Conservation (phyloP, 2,888 invertebrate species). For the Gryllus longicercus region DNA sequence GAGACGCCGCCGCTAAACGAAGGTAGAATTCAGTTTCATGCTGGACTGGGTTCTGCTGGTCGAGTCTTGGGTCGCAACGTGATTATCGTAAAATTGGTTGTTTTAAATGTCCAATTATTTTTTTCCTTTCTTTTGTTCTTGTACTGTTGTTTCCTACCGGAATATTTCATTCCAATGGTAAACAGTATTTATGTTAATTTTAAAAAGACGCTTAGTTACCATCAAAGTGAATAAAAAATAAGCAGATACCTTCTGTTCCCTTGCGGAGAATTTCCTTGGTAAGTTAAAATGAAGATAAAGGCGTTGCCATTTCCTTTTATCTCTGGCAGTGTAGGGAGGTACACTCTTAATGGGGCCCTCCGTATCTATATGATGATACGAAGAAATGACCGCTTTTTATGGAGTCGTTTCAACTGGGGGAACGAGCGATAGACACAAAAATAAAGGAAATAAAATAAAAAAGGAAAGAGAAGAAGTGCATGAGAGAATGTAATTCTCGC, state of each 20-base stretch:
- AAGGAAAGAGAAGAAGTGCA: constrained; percentile 20
- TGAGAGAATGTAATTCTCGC: constrained; percentile 20
- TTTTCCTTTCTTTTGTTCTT: too few species aligned
- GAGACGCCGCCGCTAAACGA: too few species aligned
- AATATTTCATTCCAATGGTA: not conserved
- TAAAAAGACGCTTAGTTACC: not conserved
- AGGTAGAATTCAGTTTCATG: too few species aligned
- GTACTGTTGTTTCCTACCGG: too few species aligned
- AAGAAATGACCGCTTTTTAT: constrained; percentile 31
- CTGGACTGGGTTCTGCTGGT: too few species aligned
- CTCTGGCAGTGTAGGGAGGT: constrained; percentile 18
- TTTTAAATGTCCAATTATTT: too few species aligned
- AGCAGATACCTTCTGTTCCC: constrained; percentile 20
- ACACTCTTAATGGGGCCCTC: constrained; percentile 18
- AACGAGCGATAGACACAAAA: constrained; percentile 27
- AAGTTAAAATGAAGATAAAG: constrained; percentile 22
- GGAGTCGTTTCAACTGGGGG: constrained; percentile 26
- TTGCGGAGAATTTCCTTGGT: constrained; percentile 20
- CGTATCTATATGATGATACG: constrained; percentile 24
- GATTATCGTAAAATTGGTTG: too few species aligned
- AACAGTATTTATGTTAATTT: not conserved
- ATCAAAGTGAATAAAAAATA: constrained; percentile 6
- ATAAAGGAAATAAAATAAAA: constrained; percentile 21
- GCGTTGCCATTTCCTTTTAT: constrained; percentile 28
- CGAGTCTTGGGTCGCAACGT: too few species aligned